Percentiles rank a stretch among this genome's conserved stretches.
phyloP scores from a whole-genome alignment of 1,140 invertebrate genomes.

The Pogonus chalceus region DNA sequence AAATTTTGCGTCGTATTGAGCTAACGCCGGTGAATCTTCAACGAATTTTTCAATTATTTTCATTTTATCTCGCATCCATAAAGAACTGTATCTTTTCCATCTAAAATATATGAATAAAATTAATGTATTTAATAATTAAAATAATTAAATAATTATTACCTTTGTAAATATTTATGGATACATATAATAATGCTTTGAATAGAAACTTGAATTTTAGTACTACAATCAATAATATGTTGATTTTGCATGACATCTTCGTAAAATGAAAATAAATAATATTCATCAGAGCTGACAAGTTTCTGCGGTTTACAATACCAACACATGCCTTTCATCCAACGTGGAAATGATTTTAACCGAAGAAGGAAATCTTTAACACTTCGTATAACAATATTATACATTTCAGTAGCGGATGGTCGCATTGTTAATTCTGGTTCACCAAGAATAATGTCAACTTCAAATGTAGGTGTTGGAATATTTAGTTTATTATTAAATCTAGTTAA shows the following conservation, averaged over 20 bases:
- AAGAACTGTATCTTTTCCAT: constrained; percentile 67
- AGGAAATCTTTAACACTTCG: constrained; percentile 54
- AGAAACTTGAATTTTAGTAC: constrained; percentile 53
- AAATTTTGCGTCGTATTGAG: constrained; percentile 73
- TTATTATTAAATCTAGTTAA: constrained; percentile 56
- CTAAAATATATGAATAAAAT: constrained; percentile 16
- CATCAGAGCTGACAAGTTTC: constrained; percentile 38
- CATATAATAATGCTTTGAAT: constrained; percentile 50
- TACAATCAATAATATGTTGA: constrained; percentile 53
- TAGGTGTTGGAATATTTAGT: constrained; percentile 45
- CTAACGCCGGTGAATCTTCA: constrained; percentile 54
- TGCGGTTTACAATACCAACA: constrained; percentile 60
- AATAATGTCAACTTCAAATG: constrained; percentile 70
- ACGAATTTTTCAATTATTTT: constrained; percentile 65
- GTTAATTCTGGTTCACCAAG: constrained; percentile 63
- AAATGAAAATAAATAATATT: constrained; percentile 56
- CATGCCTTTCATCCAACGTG: constrained; percentile 75
- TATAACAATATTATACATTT: constrained; percentile 65
- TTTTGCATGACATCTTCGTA: constrained; percentile 65
- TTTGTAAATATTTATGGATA: constrained; percentile 53
- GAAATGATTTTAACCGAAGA: constrained; percentile 58
- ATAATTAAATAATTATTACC: constrained; percentile 36
- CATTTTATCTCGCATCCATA: constrained; percentile 76
- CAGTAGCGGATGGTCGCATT: constrained; percentile 57
- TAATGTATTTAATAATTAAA: constrained; percentile 14